A percentile compares a stretch with the other conserved stretches of the same genome.
Evolutionary conservation across 64 coral and sea anemone species (phyloP).

Genomic region (Anthopleura sola): DNA sequence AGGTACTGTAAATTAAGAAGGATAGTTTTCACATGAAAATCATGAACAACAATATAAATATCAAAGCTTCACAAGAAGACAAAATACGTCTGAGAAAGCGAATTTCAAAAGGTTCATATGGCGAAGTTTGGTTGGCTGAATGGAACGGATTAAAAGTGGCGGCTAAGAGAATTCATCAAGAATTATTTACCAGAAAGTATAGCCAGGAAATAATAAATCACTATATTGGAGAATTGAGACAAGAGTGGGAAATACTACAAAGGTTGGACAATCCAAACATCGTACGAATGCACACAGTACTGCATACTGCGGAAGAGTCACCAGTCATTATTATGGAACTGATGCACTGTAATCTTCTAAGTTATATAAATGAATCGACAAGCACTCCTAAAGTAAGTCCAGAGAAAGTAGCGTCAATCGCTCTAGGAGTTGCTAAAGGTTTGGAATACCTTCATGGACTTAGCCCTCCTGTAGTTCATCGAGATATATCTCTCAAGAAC

Average conservation of each 20-base stretch:
- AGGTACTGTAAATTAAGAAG: conserved; percentile 20
- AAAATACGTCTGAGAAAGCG: background rate
- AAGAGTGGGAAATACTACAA: conserved; percentile 41
- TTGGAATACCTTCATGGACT: conserved; percentile 49
- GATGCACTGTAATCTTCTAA: conserved; percentile 41
- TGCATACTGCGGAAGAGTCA: background rate
- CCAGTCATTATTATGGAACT: conserved; percentile 62
- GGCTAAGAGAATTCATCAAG: conserved; percentile 13
- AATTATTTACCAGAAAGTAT: conserved; percentile 6
- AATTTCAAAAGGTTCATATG: conserved; percentile 30
- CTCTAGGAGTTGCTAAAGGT: conserved; percentile 46
- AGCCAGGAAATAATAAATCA: background rate
- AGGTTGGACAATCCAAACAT: conserved; percentile 39
- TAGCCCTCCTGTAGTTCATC: conserved; percentile 36
- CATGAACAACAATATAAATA: background rate
- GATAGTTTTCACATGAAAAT: background rate
- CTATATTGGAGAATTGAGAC: background rate
- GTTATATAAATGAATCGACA: conserved; percentile 11
- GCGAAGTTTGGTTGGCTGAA: conserved; percentile 44
- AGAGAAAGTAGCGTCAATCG: conserved; percentile 40
- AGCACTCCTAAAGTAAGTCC: conserved; percentile 31
- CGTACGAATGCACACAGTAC: background rate
- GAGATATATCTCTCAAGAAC: conserved; percentile 61
- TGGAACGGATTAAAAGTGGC: conserved; percentile 33
- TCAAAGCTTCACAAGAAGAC: background rate